Conservation (phyloP, 2,888 invertebrate species). For the Automeris io region DNA sequence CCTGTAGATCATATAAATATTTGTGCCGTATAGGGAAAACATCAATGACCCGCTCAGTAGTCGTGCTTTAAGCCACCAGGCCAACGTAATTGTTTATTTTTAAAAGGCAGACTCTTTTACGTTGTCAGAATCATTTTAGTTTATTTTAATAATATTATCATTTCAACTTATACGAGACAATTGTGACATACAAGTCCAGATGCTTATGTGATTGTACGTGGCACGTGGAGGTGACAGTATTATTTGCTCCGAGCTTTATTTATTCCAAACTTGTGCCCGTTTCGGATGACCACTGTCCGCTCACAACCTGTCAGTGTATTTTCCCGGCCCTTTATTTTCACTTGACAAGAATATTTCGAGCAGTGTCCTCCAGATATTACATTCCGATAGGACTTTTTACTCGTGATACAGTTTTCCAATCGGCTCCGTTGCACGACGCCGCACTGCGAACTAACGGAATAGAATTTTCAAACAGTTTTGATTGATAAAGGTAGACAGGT, state of each 20-base stretch:
- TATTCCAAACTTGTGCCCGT: conserved; percentile 64
- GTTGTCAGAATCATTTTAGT: not conserved
- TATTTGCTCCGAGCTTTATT: conserved; percentile 65
- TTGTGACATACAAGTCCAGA: conserved; percentile 51
- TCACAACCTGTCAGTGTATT: conserved; percentile 72
- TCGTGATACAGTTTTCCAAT: conserved; percentile 74
- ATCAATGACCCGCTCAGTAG: no score
- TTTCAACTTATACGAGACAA: conserved; percentile 35
- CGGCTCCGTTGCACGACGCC: conserved; percentile 60
- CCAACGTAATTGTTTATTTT: no score
- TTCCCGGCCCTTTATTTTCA: conserved; percentile 72
- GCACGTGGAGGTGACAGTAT: conserved; percentile 56
- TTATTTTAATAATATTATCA: conserved; percentile 1
- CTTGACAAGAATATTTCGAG: conserved; percentile 72
- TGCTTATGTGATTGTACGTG: conserved; percentile 48
- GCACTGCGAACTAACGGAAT: conserved; percentile 67
- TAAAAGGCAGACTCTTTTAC: no score
- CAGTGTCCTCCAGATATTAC: conserved; percentile 69
- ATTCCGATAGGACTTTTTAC: conserved; percentile 73
- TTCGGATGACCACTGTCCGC: conserved; percentile 68
- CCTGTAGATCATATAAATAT: no score
- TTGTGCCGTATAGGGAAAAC: no score
- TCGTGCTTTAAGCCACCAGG: no score
- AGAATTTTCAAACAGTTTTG: conserved; percentile 75
- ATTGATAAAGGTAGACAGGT: conserved; percentile 76